Base-by-base conservation (phyloP, 2,888 invertebrate species). In the Busseola fusca region DNA sequence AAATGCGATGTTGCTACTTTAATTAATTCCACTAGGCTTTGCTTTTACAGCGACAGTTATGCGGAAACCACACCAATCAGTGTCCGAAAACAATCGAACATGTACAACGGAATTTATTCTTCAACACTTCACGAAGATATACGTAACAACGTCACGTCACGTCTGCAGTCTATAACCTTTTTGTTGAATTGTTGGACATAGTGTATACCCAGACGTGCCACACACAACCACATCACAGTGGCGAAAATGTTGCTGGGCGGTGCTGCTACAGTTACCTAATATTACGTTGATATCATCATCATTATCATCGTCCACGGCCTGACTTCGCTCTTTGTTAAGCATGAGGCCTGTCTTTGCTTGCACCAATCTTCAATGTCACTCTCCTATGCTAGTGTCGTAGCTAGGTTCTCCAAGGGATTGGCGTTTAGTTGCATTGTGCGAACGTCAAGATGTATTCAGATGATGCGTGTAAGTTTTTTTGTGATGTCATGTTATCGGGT, bases 101-200 rank as follows among this genome's bases (percentile, higher is more conserved):
- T 69, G 72, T 78, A 67, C 64, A 63, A 69, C 37, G 27, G 25
- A 45, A 66, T 63, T 27, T 66, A 66, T 62, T 78, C 77, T 48
- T 64, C 64, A 59, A 70, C 66, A 67, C 57, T 72, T 52, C 73
- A 65, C 65, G 62, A 62, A 63, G 42, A 10, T 27, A 52, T 58
- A 79, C 70, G 80, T 79, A 78, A 78, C 64, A n/a, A 1, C 56
- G 30, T 63, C 45, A 52, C 63, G 42, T 54, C 68, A 78, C 63
- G 69, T 56, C 50, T 64, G 52, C 62, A 34, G 81, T 78, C 59
- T 79, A 62, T 74, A 78, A 72, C 72, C 72, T 74, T 69, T 42
- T 58, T 56, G 57, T 21, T 25, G 45, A 18, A 54, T 59, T 60
- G 54, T 34, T 56, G 18, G 45, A 54, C 25, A 25, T 40, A 25